Evolutionary conservation across 1,140 invertebrate genomes (phyloP).

Genomic region (Drosophila mayri): DNA sequence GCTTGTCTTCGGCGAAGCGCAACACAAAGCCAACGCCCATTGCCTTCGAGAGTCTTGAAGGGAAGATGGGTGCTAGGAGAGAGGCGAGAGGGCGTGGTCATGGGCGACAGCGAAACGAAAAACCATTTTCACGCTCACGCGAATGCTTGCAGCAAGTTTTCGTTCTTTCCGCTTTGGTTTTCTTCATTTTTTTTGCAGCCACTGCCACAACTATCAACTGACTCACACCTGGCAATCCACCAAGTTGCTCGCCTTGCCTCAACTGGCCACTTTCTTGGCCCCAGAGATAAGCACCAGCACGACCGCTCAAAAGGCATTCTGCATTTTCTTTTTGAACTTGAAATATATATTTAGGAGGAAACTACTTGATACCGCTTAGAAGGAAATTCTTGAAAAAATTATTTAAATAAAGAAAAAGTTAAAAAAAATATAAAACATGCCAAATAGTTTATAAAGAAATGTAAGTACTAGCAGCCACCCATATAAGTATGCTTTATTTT

Average conservation of each 20-base stretch:
- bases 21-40: slow-evolving; percentile 77
- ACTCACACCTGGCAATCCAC: slow-evolving; percentile 72
- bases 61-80: background rate
- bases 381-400: background rate
- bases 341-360: background rate
- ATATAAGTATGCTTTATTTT: background rate
- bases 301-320: slow-evolving; percentile 56
- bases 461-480: fast-evolving
- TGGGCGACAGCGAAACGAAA: slow-evolving; percentile 67
- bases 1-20: slow-evolving; percentile 80
- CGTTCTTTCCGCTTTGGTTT: slow-evolving; percentile 44
- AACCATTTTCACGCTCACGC: slow-evolving; percentile 82
- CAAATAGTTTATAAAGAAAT: background rate
- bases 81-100: background rate
- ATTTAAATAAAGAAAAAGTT: too few species aligned
- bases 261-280: slow-evolving; percentile 33
- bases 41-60: slow-evolving; percentile 6
- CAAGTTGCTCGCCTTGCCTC: slow-evolving; percentile 20
- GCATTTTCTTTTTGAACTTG: slow-evolving; percentile 40
- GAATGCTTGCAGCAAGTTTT: slow-evolving; percentile 76
- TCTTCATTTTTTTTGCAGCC: slow-evolving; percentile 24
- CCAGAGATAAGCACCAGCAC: slow-evolving; percentile 64
- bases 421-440: too few species aligned
- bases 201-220: slow-evolving; percentile 72
- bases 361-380: slow-evolving; percentile 2